These are phyloP conservation scores for Drosophila sordidula DNA, from an alignment of 2,888 invertebrate genomes.

Conservation along the genomic window DNA sequence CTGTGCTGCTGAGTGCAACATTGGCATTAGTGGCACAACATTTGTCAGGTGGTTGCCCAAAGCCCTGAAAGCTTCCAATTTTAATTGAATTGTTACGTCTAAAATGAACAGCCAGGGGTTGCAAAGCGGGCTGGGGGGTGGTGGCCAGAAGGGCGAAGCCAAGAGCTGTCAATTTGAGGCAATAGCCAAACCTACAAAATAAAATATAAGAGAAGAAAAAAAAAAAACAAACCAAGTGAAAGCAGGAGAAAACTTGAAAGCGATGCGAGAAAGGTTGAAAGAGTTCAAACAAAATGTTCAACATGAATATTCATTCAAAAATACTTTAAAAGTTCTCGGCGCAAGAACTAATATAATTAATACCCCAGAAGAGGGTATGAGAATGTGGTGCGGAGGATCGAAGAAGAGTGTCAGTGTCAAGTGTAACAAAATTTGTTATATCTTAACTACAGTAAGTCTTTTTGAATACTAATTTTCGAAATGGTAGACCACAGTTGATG, in stretches of 20 bases:
- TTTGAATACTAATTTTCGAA: too few species aligned
- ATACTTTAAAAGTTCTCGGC: background rate
- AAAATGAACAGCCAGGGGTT: constrained; percentile 31
- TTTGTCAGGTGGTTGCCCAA: constrained; percentile 42
- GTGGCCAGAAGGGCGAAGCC: constrained; percentile 6
- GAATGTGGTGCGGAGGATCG: too few species aligned
- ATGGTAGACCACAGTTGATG: too few species aligned
- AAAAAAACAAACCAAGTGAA: background rate
- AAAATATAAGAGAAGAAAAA: background rate
- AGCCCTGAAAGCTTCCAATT: constrained; percentile 30
- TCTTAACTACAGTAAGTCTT: too few species aligned
- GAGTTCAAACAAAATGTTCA: constrained; percentile 1
- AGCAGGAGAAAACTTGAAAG: constrained; percentile 11
- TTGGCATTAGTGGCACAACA: constrained; percentile 42
- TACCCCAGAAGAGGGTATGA: background rate
- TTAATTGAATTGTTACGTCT: constrained; percentile 41
- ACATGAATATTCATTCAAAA: background rate
- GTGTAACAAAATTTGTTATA: too few species aligned
- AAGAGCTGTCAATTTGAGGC: constrained; percentile 34
- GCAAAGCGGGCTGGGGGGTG: background rate
- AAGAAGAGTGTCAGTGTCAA: too few species aligned
- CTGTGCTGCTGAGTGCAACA: constrained; percentile 40
- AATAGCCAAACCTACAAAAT: constrained; percentile 2
- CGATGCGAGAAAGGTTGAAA: background rate
- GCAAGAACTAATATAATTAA: background rate